Conservation (phyloP, 2,888 invertebrate species). For the Petrophora chlorosata region DNA sequence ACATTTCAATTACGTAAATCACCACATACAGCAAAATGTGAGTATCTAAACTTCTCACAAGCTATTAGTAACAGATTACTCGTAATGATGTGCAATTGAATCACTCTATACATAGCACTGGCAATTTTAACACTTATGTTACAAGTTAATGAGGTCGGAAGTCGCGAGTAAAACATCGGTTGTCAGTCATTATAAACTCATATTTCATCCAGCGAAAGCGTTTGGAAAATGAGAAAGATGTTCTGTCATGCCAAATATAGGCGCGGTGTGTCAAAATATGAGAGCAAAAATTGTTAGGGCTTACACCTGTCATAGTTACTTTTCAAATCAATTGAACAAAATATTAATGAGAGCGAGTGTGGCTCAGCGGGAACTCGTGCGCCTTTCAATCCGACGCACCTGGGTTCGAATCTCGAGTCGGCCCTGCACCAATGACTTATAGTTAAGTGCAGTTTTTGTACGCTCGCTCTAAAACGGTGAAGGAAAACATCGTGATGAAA, state of each 20-base stretch:
- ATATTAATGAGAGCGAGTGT: too few species aligned
- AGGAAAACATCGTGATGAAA: too few species aligned
- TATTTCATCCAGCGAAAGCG: conserved; percentile 59
- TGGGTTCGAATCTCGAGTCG: too few species aligned
- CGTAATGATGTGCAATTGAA: conserved; percentile 18
- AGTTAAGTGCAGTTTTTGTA: too few species aligned
- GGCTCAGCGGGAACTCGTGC: too few species aligned
- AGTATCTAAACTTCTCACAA: conserved; percentile 14
- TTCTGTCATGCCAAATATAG: conserved; percentile 17
- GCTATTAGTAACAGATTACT: conserved; percentile 7
- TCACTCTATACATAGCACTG: too few species aligned
- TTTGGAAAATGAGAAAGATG: conserved; percentile 25
- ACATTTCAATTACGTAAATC: not conserved
- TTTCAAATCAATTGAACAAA: too few species aligned
- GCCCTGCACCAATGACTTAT: too few species aligned
- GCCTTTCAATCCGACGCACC: too few species aligned
- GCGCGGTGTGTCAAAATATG: conserved; percentile 6
- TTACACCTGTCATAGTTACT: not conserved
- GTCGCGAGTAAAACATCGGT: conserved; percentile 54
- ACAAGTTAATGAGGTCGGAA: conserved; percentile 47
- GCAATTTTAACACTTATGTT: too few species aligned
- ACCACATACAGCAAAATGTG: not conserved
- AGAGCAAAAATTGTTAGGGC: conserved; percentile 4
- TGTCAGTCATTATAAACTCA: conserved; percentile 59
- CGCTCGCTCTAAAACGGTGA: too few species aligned